Percentiles rank a stretch among this genome's conserved stretches.
Conservation (phyloP, 2,888 invertebrate species). For the Archips xylosteana region DNA sequence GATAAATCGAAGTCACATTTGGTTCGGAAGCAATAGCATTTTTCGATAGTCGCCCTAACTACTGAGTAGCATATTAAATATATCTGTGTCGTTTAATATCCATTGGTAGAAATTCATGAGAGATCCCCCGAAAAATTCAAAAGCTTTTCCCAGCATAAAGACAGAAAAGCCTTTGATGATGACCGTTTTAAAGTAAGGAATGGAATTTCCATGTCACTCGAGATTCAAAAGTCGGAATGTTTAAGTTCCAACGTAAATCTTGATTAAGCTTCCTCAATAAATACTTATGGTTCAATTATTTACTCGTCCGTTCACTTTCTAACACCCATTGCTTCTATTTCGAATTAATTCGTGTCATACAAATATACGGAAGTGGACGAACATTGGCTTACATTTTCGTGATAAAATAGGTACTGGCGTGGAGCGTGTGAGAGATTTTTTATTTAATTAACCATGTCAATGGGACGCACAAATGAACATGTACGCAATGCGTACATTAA, state of each 20-base stretch:
- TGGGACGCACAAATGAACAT: constrained; percentile 50
- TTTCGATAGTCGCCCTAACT: too few species aligned
- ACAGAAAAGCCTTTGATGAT: not conserved
- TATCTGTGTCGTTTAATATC: not conserved
- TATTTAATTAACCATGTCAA: constrained; percentile 66
- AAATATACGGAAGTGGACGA: constrained; percentile 38
- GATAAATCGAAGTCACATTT: too few species aligned
- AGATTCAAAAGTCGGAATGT: constrained; percentile 9
- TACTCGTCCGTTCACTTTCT: constrained; percentile 41
- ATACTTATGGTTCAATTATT: constrained; percentile 39
- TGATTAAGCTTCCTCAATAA: constrained; percentile 37
- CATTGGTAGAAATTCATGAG: not conserved
- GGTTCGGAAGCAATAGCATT: too few species aligned
- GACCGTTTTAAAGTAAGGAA: not conserved
- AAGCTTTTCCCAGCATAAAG: not conserved
- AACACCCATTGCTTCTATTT: constrained; percentile 36
- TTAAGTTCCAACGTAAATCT: constrained; percentile 24
- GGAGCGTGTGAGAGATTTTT: constrained; percentile 43
- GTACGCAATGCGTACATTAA: constrained; percentile 20
- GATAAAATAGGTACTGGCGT: constrained; percentile 32
- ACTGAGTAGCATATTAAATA: not conserved
- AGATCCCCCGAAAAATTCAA: not conserved
- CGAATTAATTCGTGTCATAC: constrained; percentile 41
- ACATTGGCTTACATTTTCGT: constrained; percentile 40
- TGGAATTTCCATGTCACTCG: constrained; percentile 3